Evolutionary conservation across 2,113 vertebrate species (phyloP).

Genomic region (Chamaetylas fuelleborni): DNA sequence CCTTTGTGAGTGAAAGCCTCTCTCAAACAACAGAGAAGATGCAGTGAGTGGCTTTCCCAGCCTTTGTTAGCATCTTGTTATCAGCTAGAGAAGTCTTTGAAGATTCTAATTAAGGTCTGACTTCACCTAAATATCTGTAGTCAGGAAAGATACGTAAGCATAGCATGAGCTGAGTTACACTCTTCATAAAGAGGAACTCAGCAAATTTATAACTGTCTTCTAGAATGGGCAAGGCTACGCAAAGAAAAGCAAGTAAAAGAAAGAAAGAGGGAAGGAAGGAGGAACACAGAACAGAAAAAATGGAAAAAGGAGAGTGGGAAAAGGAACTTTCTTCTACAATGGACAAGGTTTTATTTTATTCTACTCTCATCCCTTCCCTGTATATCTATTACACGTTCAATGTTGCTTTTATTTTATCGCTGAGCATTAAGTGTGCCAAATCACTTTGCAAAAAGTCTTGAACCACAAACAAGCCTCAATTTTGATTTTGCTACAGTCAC

Average conservation of each 20-base stretch:
- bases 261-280: not conserved
- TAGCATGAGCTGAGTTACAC: not conserved
- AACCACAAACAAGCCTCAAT: not conserved
- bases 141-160: not conserved
- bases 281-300: not conserved
- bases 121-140: not conserved
- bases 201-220: not conserved
- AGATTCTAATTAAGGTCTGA: not conserved
- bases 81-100: not conserved
- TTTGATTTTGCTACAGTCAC: not conserved
- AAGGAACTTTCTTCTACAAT: not conserved
- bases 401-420: not conserved
- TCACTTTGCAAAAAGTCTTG: not conserved
- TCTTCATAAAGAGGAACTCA: not conserved
- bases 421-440: not conserved
- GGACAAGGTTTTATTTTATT: not conserved
- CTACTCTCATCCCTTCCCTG: not conserved
- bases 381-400: not conserved
- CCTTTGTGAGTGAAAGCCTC: rapidly evolving
- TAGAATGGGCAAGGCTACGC: not conserved
- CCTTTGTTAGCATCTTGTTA: not conserved
- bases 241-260: not conserved
- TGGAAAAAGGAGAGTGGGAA: not conserved
- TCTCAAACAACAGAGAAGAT: not conserved
- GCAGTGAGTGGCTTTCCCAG: not conserved